Percentiles rank a stretch among this genome's conserved stretches.
phyloP scores from a whole-genome alignment of 2,888 invertebrate genomes.

The Hypomecis atomaria region DNA sequence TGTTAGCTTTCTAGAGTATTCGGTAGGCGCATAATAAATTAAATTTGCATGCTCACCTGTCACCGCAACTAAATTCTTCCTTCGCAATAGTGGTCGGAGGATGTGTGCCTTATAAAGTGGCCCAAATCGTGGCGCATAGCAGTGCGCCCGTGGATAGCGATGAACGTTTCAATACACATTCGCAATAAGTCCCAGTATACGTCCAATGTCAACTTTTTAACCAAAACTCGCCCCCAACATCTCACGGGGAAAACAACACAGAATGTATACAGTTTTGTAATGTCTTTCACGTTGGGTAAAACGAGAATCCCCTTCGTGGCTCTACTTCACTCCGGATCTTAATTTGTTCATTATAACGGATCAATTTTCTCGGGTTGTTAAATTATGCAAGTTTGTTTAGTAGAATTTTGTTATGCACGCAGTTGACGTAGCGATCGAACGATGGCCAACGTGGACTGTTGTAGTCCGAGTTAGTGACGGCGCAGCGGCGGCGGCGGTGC shows the following conservation, averaged over 20 bases:
- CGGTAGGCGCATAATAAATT: conserved; percentile 14
- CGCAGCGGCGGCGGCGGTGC: conserved; percentile 25
- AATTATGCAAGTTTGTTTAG: conserved; percentile 41
- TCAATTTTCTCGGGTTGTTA: conserved; percentile 36
- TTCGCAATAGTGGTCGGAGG: conserved; percentile 92
- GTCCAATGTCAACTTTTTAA: conserved; percentile 70
- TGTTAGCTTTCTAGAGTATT: conserved; percentile 37
- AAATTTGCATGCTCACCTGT: conserved; percentile 59
- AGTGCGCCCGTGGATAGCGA: conserved; percentile 86
- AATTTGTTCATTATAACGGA: conserved; percentile 73
- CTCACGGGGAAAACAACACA: conserved; percentile 73
- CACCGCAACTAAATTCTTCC: conserved; percentile 75
- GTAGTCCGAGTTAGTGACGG: conserved; percentile 38
- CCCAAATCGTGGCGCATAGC: conserved; percentile 91
- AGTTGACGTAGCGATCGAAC: conserved; percentile 60
- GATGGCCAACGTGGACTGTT: conserved; percentile 59
- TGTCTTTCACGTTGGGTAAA: conserved; percentile 49
- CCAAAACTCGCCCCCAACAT: conserved; percentile 77
- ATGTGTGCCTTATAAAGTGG: conserved; percentile 91
- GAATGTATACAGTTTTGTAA: conserved; percentile 68
- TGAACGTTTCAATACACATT: conserved; percentile 85
- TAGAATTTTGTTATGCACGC: conserved; percentile 29
- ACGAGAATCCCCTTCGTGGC: conserved; percentile 40
- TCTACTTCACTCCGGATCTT: conserved; percentile 80
- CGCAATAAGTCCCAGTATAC: conserved; percentile 78